Conservation (phyloP, 1,140 invertebrate species). For the Atta cephalotes region DNA sequence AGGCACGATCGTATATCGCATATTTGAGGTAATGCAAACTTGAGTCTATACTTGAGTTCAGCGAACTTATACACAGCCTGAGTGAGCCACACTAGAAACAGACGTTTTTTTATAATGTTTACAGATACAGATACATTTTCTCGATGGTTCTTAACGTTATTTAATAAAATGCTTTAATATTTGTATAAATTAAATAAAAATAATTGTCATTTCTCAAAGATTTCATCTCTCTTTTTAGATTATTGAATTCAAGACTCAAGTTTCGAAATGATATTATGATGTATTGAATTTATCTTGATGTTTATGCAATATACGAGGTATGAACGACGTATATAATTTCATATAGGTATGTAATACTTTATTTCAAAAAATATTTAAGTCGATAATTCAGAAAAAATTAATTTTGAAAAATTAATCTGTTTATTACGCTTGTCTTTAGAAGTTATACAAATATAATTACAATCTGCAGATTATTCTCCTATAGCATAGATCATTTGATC, state of each 20-base stretch:
- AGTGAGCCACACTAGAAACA: conserved; percentile 1
- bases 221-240: background rate
- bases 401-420: too few species aligned
- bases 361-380: background rate
- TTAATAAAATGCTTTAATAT: background rate
- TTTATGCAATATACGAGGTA: background rate
- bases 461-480: too few species aligned
- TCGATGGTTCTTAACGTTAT: background rate
- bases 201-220: background rate
- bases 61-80: conserved; percentile 17
- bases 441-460: too few species aligned
- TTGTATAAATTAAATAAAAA: conserved; percentile 2
- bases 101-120: background rate
- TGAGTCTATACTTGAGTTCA: background rate
- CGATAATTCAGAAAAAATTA: background rate
- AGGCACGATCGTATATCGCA: background rate
- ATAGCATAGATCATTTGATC: too few species aligned
- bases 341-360: background rate
- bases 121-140: background rate
- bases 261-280: background rate
- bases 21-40: background rate
- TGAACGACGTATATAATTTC: too few species aligned
- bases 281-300: background rate
- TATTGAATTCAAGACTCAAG: background rate
- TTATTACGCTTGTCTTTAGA: too few species aligned